phyloP scores from a whole-genome alignment of 2,888 invertebrate species.

The Lasioglossum vierecki region DNA sequence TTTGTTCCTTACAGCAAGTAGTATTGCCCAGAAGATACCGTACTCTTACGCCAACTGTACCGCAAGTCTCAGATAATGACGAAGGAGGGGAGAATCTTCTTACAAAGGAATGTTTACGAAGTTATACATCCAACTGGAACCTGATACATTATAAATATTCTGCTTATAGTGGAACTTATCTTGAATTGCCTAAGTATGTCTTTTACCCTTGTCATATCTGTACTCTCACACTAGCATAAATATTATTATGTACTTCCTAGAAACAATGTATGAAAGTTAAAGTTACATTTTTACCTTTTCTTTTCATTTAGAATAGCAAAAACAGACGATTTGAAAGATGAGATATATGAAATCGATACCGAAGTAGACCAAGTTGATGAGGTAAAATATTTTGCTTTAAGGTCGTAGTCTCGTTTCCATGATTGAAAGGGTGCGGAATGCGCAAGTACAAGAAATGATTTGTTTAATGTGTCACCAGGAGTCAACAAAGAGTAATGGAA shows the following conservation, averaged over 20 bases:
- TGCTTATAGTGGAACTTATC: conserved; percentile 94
- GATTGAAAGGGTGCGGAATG: too few species aligned
- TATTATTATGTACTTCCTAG: background rate
- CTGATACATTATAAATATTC: conserved; percentile 96
- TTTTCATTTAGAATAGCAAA: conserved; percentile 79
- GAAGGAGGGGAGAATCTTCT: conserved; percentile 86
- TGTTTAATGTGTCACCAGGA: conserved; percentile 79
- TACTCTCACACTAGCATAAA: background rate
- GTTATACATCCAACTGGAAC: conserved; percentile 95
- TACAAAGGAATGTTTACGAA: conserved; percentile 88
- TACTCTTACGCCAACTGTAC: conserved; percentile 88
- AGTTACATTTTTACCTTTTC: background rate
- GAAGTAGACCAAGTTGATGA: conserved; percentile 93
- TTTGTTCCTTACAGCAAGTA: conserved; percentile 87
- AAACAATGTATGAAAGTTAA: background rate
- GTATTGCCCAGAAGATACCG: conserved; percentile 92
- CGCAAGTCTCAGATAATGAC: conserved; percentile 84
- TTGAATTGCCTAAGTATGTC: conserved; percentile 92
- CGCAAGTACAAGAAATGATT: background rate
- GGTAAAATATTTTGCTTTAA: conserved; percentile 79
- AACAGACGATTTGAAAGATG: conserved; percentile 89
- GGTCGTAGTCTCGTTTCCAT: too few species aligned
- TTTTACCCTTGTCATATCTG: conserved; percentile 23
- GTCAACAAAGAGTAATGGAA: conserved; percentile 88
- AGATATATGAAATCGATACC: conserved; percentile 95